Percentiles rank a stretch among this genome's conserved stretches.
phyloP scores from a whole-genome alignment of 2,888 invertebrate genomes.

The Leucoptera coffeella region DNA sequence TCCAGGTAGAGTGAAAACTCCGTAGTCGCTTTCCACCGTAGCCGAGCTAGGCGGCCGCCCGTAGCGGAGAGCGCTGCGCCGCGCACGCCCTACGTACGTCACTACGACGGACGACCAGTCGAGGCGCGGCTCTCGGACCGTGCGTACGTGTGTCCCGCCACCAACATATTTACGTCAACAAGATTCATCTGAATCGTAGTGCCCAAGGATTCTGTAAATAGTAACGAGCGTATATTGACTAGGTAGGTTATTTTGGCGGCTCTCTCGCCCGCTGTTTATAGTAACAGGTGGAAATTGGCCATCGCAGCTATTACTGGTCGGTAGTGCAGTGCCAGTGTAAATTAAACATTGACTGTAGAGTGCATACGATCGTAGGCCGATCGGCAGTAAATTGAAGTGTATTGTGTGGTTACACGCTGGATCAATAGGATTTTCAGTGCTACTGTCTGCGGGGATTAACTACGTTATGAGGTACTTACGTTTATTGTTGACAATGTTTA shows the following conservation, averaged over 20 bases:
- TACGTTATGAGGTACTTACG: no score
- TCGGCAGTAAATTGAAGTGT: slow-evolving; percentile 6
- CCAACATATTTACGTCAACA: slow-evolving; percentile 11
- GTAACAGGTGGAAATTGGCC: slow-evolving; percentile 30
- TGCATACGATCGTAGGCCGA: slow-evolving; percentile 17
- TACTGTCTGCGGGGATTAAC: no score
- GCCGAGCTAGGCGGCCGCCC: slow-evolving; percentile 13
- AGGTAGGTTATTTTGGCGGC: no score
- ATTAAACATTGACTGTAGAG: slow-evolving; percentile 15
- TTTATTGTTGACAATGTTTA: no score
- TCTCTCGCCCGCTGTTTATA: no score
- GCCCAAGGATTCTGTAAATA: no score
- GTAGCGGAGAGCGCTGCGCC: slow-evolving; percentile 16
- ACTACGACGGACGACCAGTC: slow-evolving; percentile 25
- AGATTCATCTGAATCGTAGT: slow-evolving; percentile 10
- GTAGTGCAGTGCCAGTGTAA: slow-evolving; percentile 22
- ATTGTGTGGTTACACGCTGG: slow-evolving; percentile 1
- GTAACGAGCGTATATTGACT: no score
- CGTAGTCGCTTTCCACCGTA: slow-evolving; percentile 32
- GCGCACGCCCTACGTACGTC: slow-evolving; percentile 15
- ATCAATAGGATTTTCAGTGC: slow-evolving; percentile 2
- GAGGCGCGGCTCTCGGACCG: slow-evolving; percentile 17
- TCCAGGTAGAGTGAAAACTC: slow-evolving; percentile 11
- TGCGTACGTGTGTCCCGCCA: slow-evolving; percentile 11
- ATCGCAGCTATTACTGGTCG: slow-evolving; percentile 23